These are phyloP conservation scores for Zosterops pallidus DNA, from an alignment of 2,113 vertebrate species.

Conservation along the genomic window DNA sequence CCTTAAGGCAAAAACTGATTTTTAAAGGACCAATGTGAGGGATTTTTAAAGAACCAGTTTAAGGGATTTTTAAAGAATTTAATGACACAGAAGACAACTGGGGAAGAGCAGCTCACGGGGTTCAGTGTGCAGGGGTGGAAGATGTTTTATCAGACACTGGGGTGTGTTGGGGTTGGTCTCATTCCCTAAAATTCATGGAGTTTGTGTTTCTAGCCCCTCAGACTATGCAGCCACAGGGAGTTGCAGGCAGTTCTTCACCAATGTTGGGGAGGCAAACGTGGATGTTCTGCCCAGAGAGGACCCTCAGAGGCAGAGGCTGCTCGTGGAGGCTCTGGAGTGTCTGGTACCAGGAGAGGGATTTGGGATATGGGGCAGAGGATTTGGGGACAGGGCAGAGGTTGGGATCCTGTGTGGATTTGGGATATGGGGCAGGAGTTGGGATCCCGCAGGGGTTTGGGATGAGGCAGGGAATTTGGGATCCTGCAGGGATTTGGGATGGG, in stretches of 20 bases:
- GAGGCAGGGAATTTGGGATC: too few relatives aligned
- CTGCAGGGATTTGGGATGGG: neutral
- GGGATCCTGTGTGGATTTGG: too few relatives aligned
- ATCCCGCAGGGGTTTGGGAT: too few relatives aligned
- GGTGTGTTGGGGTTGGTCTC: accelerated
- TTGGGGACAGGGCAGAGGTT: too few relatives aligned
- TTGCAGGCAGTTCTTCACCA: slow-evolving; percentile 49
- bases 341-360: neutral
- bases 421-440: too few relatives aligned
- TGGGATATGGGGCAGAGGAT: neutral
- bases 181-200: neutral
- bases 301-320: neutral
- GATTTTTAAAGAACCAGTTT: neutral
- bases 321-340: slow-evolving; percentile 46
- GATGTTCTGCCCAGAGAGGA: slow-evolving; percentile 10
- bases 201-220: slow-evolving; percentile 34
- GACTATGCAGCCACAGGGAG: slow-evolving; percentile 2
- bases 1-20: neutral
- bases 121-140: neutral
- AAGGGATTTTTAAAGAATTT: too few relatives aligned
- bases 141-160: accelerated
- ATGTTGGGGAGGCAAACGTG: neutral
- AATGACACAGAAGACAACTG: neutral
- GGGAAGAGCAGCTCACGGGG: neutral
- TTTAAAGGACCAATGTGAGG: too few relatives aligned